Conservation (phyloP, 2,113 vertebrate species). For the Nansenia antarctica region DNA sequence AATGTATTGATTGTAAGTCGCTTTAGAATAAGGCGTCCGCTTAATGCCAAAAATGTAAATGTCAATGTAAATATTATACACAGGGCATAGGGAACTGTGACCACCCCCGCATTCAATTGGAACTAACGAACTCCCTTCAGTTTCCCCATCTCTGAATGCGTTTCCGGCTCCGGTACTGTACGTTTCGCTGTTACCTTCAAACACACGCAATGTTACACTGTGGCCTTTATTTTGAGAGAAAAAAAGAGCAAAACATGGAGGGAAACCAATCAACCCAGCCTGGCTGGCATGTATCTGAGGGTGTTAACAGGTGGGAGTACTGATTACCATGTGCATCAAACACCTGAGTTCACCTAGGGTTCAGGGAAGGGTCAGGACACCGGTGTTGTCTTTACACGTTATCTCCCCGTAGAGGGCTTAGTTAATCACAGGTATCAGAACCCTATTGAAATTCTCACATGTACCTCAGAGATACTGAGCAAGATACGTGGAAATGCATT, state of each 20-base stretch:
- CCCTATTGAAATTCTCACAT: constrained; percentile 58
- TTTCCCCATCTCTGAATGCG: background rate
- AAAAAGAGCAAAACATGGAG: constrained; percentile 39
- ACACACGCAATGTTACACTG: constrained; percentile 37
- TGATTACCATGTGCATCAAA: constrained; percentile 46
- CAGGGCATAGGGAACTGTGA: too few relatives aligned
- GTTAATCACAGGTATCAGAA: constrained; percentile 60
- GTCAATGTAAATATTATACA: too few relatives aligned
- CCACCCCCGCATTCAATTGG: too few relatives aligned
- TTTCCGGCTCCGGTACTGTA: too few relatives aligned
- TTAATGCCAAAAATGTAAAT: too few relatives aligned
- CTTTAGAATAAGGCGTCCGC: too few relatives aligned
- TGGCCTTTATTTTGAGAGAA: constrained; percentile 30
- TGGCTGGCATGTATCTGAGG: constrained; percentile 32
- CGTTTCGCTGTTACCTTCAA: constrained; percentile 1
- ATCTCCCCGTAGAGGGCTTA: constrained; percentile 50
- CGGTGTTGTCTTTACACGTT: constrained; percentile 41
- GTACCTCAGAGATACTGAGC: constrained; percentile 53
- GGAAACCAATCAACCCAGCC: constrained; percentile 20
- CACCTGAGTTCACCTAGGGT: constrained; percentile 53
- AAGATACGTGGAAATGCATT: constrained; percentile 34
- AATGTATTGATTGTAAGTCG: too few relatives aligned
- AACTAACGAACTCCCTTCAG: background rate
- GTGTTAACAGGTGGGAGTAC: constrained; percentile 46
- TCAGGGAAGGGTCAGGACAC: constrained; percentile 59